These are phyloP conservation scores for Thalpophila matura DNA, from an alignment of 2,888 invertebrate species.

Conservation along the genomic window DNA sequence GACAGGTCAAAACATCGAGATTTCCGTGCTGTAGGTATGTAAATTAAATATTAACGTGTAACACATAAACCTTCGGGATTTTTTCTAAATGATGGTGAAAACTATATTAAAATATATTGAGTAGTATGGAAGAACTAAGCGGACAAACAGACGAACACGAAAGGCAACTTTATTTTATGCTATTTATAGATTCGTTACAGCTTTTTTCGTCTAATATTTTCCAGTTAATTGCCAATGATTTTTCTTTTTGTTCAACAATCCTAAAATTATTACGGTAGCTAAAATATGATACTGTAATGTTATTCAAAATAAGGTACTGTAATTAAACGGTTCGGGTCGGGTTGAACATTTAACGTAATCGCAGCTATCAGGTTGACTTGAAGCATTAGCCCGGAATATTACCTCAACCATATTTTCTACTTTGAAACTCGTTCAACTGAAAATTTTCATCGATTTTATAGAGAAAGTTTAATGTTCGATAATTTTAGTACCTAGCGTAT, in stretches of 20 bases:
- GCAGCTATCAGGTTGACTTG: neutral
- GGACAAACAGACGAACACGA: too few relatives aligned
- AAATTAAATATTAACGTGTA: too few relatives aligned
- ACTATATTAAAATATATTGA: too few relatives aligned
- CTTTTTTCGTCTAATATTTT: too few relatives aligned
- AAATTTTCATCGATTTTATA: slow-evolving; percentile 33
- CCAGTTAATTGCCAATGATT: neutral
- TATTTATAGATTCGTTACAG: too few relatives aligned
- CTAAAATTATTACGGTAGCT: neutral
- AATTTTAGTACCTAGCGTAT: neutral
- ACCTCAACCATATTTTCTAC: slow-evolving; percentile 30
- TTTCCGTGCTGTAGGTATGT: too few relatives aligned
- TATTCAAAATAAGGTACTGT: slow-evolving; percentile 9
- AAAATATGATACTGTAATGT: neutral
- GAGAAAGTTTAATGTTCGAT: slow-evolving; percentile 16
- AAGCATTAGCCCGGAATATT: slow-evolving; percentile 29
- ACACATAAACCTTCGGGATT: too few relatives aligned
- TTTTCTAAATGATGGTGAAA: too few relatives aligned
- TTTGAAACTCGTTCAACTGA: slow-evolving; percentile 31
- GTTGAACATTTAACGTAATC: slow-evolving; percentile 23
- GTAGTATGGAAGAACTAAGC: too few relatives aligned
- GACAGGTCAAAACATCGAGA: too few relatives aligned
- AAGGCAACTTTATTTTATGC: too few relatives aligned
- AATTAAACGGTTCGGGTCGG: slow-evolving; percentile 5
- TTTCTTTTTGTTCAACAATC: neutral